Evolutionary conservation across 2,113 vertebrate species (phyloP), one percentile per base, ranked within the genome.

Genomic region (Nicator chloris): DNA sequence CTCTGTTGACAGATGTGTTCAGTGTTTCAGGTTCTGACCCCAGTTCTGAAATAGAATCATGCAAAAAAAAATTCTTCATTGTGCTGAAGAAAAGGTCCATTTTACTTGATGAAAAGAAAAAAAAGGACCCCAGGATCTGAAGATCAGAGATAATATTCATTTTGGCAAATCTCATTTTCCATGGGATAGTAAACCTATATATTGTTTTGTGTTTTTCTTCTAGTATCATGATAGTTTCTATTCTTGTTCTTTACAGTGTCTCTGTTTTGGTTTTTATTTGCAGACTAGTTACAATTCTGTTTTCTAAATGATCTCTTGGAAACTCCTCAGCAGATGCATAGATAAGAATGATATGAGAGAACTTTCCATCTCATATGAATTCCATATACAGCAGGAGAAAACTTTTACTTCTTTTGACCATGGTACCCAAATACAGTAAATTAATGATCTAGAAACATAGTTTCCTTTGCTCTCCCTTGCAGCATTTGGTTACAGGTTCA

Each of bases 71-170:
- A 78, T n/a, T 54, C 3, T 78, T 35, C 23, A 59, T 51, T 39
- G 11, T 59, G 11, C 7, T 92, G 47, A 82, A 61, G 39, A 42
- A 23, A 53, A 50, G 50, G 15, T 15, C 18, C 5, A 27, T 54
- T 60, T 60, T 31, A 31, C 37, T 59, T 37, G 26, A 50, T 63
- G 28, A 11, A 65, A 88, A 80, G 4, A 44, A 76, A 70, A 73
- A 11, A 56, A 77, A 78, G 5, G 40, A 73, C 8, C 0, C 3
- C 13, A 44, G 31, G n/a, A 53, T 73, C 2, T 37, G 54, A 80
- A 81, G 16, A 61, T 3, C 0, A 0, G 22, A 40, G 11, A 40
- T n/a, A 40, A 7, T 51, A 86, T 31, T 65, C 92, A 17, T 54
- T 76, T 82, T 82, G 20, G 5, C 5, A 86, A 86, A 82, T 68